A percentile compares a stretch with the other conserved stretches of the same genome.
Conservation (phyloP, 2,113 vertebrate species). For the Cnemophilus loriae region DNA sequence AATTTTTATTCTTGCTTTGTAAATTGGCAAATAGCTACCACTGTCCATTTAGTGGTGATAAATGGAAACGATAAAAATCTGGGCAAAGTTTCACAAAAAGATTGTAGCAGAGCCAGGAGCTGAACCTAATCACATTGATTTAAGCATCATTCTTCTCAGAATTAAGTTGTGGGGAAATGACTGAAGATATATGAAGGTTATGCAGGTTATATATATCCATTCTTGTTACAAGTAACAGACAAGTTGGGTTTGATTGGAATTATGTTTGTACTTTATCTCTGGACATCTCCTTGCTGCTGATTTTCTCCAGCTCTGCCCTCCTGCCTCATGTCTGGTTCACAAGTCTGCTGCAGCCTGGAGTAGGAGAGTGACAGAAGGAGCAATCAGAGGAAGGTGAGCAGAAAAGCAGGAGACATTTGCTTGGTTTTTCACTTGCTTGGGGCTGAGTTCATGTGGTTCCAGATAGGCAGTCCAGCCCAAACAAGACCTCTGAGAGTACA, state of each 20-base stretch:
- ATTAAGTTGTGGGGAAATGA: background rate
- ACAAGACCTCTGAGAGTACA: background rate
- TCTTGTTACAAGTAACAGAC: background rate
- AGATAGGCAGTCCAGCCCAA: background rate
- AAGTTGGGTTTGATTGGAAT: background rate
- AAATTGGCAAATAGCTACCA: background rate
- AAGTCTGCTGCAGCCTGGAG: background rate
- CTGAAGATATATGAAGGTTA: background rate
- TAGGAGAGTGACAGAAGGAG: background rate
- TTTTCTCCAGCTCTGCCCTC: background rate
- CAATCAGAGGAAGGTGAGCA: background rate
- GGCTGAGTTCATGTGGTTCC: background rate
- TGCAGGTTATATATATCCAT: background rate
- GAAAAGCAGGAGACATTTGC: background rate
- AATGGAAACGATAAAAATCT: background rate
- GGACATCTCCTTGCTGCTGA: background rate
- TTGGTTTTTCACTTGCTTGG: background rate
- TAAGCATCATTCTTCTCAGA: background rate
- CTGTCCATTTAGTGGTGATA: background rate
- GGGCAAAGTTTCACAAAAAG: background rate
- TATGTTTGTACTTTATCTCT: background rate
- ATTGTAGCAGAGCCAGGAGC: background rate
- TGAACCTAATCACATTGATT: background rate
- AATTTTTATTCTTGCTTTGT: background rate
- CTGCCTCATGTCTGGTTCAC: background rate